Evolutionary conservation across 2,888 invertebrate genomes (phyloP).

Genomic region (Orthosia incerta): DNA sequence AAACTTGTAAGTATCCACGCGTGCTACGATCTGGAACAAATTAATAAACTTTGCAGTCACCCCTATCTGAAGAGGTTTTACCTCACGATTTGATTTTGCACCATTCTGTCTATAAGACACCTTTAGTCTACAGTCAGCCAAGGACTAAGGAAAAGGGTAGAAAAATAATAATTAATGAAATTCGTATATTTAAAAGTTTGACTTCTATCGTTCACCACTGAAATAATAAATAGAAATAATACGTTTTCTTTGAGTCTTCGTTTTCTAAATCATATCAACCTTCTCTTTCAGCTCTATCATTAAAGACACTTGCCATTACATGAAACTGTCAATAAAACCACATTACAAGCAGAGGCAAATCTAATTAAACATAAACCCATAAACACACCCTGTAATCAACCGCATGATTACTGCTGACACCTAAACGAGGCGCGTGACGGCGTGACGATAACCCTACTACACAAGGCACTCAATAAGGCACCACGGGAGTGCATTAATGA

Average conservation of each 20-base stretch:
- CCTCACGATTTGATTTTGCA: background rate
- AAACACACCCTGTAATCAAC: slow-evolving; percentile 11
- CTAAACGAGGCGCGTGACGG: slow-evolving; percentile 46
- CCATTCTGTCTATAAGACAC: background rate
- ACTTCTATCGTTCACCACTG: no score
- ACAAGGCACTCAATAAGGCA: slow-evolving; percentile 67
- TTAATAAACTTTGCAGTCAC: slow-evolving; percentile 18
- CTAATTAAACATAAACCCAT: slow-evolving; percentile 44
- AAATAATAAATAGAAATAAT: no score
- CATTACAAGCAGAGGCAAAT: background rate
- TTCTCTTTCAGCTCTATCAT: no score
- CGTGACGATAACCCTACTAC: slow-evolving; percentile 41
- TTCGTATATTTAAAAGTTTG: no score
- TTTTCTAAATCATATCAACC: no score
- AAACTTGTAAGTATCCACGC: slow-evolving; percentile 1
- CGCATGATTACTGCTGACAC: slow-evolving; percentile 23
- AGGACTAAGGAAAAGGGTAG: no score
- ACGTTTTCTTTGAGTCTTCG: no score
- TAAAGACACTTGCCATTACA: background rate
- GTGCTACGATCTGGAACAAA: slow-evolving; percentile 8
- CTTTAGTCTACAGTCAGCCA: background rate
- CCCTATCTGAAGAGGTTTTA: background rate
- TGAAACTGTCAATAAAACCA: background rate
- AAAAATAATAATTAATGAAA: no score
- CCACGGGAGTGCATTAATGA: slow-evolving; percentile 88